Conservation (phyloP, 1,140 invertebrate species). For the Triops longicaudatus region DNA sequence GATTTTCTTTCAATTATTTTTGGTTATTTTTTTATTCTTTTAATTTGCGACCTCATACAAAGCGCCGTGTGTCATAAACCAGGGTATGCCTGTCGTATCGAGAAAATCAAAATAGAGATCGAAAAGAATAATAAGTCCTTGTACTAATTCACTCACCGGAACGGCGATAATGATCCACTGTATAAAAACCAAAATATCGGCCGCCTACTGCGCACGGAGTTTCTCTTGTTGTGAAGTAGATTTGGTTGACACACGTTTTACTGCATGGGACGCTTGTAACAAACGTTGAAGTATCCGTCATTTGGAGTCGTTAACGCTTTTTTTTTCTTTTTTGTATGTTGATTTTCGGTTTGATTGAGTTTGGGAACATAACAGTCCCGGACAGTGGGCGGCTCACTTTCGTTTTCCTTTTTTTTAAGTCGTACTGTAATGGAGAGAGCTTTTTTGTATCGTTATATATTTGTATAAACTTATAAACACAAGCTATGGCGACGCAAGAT, state of each 20-base stretch:
- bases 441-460: neutral
- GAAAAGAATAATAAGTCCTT: too few relatives aligned
- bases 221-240: neutral
- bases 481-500: neutral
- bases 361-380: neutral
- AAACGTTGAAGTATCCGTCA: neutral
- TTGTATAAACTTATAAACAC: neutral
- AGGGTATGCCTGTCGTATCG: too few relatives aligned
- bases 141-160: too few relatives aligned
- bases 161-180: too few relatives aligned
- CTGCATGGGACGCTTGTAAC: neutral
- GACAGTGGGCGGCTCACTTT: conserved; percentile 12
- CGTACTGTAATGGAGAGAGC: neutral
- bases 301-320: neutral
- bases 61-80: too few relatives aligned
- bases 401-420: neutral
- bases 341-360: neutral
- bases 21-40: too few relatives aligned
- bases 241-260: neutral
- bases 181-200: neutral
- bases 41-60: too few relatives aligned
- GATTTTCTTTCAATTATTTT: too few relatives aligned
- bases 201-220: neutral
- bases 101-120: too few relatives aligned
- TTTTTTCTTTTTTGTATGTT: neutral